phyloP scores from a whole-genome alignment of 2,797 vertebrate species.

The Myotis findleyi region DNA sequence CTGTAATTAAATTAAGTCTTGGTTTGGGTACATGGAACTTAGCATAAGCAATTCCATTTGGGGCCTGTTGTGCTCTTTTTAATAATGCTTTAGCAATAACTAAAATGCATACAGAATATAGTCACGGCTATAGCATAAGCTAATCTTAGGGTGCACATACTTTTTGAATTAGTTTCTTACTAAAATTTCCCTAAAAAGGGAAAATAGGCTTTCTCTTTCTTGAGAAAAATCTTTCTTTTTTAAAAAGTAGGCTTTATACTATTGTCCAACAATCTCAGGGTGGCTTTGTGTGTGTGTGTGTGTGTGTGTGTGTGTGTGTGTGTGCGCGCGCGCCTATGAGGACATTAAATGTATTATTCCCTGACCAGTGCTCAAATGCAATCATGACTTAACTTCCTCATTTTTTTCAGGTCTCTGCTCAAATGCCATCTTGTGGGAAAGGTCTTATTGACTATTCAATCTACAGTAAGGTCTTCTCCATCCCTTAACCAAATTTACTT shows the following conservation, averaged over 20 bases:
- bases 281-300: too few species aligned
- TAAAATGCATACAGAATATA: background rate
- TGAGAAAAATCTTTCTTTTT: background rate
- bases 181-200: background rate
- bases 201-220: background rate
- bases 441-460: background rate
- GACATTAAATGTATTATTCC: background rate
- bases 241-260: background rate
- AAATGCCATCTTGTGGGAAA: background rate
- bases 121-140: background rate
- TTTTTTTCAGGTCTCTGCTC: background rate
- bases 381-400: background rate
- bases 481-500: background rate
- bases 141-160: background rate
- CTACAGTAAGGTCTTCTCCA: background rate
- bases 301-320: too few species aligned
- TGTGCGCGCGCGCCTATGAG: background rate
- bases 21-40: background rate
- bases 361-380: background rate
- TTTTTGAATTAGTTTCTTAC: constrained; percentile 21
- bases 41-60: background rate
- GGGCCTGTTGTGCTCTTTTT: background rate
- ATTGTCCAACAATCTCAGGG: background rate
- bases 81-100: background rate
- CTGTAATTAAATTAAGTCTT: background rate